These are phyloP conservation scores for Dicrurus megarhynchus DNA, from an alignment of 2,113 vertebrate species.

Conservation along the genomic window DNA sequence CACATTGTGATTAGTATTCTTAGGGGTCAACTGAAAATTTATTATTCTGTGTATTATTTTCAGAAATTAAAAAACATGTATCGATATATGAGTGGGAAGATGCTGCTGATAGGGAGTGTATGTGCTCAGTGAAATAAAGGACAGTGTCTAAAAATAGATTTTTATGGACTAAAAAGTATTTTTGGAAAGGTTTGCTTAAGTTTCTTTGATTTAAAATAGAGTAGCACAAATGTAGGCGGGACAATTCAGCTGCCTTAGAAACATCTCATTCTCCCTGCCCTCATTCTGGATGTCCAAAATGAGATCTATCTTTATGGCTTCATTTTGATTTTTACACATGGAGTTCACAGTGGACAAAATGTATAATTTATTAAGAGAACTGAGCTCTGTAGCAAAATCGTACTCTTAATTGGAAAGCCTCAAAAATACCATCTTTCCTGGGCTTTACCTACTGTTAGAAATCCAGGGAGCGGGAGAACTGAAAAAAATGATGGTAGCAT, in stretches of 20 bases:
- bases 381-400: background rate
- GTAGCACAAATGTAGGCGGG: background rate
- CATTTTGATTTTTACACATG: background rate
- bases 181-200: constrained; percentile 10
- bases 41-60: background rate
- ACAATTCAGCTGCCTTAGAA: background rate
- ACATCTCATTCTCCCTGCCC: background rate
- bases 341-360: background rate
- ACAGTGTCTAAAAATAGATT: background rate
- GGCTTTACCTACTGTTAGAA: background rate
- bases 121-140: background rate
- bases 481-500: background rate
- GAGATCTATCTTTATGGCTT: background rate
- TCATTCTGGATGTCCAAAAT: background rate
- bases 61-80: background rate
- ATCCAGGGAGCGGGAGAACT: background rate
- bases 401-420: background rate
- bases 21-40: background rate
- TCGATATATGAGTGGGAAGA: background rate
- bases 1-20: background rate
- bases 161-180: constrained; percentile 15
- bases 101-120: background rate
- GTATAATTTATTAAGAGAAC: background rate
- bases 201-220: constrained; percentile 24
- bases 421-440: background rate